A percentile compares a stretch with the other conserved stretches of the same genome.
Evolutionary conservation across 2,797 vertebrate species (phyloP).

Genomic region (Anguilla megastoma): DNA sequence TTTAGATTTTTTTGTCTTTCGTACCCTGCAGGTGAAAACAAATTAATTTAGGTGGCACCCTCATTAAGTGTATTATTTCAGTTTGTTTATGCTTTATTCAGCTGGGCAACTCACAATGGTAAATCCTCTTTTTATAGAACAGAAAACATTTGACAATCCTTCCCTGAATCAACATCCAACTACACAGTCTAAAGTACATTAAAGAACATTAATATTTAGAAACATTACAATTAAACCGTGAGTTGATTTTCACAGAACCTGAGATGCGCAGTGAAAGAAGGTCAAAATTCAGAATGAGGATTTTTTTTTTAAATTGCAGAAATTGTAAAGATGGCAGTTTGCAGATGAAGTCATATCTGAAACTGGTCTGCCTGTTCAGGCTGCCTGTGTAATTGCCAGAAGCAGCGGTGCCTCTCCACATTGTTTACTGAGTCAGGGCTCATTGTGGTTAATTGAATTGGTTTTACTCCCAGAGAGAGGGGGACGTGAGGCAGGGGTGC

Average conservation of each 20-base stretch:
- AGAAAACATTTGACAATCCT: background rate
- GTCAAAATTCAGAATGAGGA: slow-evolving; percentile 11
- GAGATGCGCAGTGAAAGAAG: background rate
- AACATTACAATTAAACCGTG: background rate
- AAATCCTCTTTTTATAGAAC: background rate
- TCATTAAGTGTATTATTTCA: background rate
- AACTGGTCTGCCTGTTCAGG: slow-evolving; percentile 14
- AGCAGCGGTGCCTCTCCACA: slow-evolving; percentile 62
- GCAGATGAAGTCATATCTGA: background rate
- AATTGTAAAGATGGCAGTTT: background rate
- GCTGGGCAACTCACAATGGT: background rate
- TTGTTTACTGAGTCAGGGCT: slow-evolving; percentile 21
- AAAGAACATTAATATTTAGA: background rate
- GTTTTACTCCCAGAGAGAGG: slow-evolving; percentile 31
- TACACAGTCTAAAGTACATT: background rate
- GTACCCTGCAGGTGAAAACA: background rate
- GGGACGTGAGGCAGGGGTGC: background rate
- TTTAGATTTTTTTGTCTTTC: background rate
- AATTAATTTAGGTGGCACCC: background rate
- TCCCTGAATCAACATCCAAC: background rate
- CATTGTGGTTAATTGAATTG: slow-evolving; percentile 41
- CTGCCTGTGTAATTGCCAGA: slow-evolving; percentile 30
- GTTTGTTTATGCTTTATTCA: background rate
- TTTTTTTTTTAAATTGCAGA: background rate
- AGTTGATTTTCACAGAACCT: background rate